Evolutionary conservation across 2,888 invertebrate species (phyloP).

Genomic region (Latrodectus hesperus): DNA sequence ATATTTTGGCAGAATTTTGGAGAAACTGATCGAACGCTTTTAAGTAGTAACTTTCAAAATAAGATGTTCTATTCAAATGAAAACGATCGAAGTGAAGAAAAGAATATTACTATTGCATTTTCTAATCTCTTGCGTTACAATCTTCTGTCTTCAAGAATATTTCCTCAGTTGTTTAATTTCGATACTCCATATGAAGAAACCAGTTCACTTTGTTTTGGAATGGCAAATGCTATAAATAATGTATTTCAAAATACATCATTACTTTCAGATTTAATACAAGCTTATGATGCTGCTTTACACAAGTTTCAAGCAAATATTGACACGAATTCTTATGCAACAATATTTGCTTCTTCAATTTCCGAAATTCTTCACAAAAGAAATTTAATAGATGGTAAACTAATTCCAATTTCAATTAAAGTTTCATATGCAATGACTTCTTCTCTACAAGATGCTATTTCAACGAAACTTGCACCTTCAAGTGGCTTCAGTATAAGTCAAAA

Average conservation of each 20-base stretch:
- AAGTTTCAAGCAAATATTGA: conserved; percentile 4
- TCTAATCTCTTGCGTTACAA: conserved; percentile 30
- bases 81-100: conserved; percentile 1
- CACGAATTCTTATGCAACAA: conserved; percentile 10
- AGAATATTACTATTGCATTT: conserved; percentile 1
- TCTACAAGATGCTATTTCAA: conserved; percentile 10
- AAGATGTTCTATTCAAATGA: not conserved
- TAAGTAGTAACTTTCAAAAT: not conserved
- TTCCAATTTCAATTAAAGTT: conserved; percentile 16
- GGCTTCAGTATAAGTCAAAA: not conserved
- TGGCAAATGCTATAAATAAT: conserved; percentile 31
- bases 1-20: conserved; percentile 44
- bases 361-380: conserved; percentile 1
- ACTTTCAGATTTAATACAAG: conserved; percentile 20
- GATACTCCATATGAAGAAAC: conserved; percentile 19
- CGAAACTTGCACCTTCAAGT: not conserved
- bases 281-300: conserved; percentile 24
- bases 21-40: not conserved
- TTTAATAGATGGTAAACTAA: conserved; percentile 6
- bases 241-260: conserved; percentile 5
- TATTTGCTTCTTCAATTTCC: conserved; percentile 28
- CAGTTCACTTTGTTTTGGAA: not conserved
- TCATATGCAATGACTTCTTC: conserved; percentile 27
- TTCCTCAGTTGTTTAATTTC: conserved; percentile 22
- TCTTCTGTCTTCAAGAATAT: conserved; percentile 39